Evolutionary conservation across 2,888 invertebrate species (phyloP), one percentile per base, ranked within the genome.

Genomic region (Drosophila antonietae): DNA sequence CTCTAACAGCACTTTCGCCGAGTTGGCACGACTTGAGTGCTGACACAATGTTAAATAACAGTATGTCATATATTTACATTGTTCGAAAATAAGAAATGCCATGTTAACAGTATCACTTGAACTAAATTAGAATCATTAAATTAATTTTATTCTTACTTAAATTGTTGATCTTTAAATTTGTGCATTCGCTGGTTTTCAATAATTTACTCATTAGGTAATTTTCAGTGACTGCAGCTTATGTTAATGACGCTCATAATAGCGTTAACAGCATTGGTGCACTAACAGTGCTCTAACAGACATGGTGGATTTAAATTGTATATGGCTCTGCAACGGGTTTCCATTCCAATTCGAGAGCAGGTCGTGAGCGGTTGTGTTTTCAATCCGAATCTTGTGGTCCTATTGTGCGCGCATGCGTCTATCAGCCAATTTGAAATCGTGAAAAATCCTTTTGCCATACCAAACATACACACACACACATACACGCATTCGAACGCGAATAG

Each of bases 291-390:
- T 76, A 62, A 66, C 76, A 68, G 61, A 15, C 8, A 7, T 18
- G 35, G 20, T 73, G 75, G 75, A 76, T 75, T 80, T 76, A 77
- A 79, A 80, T 71, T 80, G 62, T 71, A 56, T 64, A 68, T 74
- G 65, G 70, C 56, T 73, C 68, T 60, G 80, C 76, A 80, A 79
- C 77, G 75, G 75, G 80, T 81, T 83, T 83, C 73, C 90, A 91
- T 91, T 91, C 85, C 89, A 90, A 86, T 88, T 86, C 89, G 85
- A 90, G 86, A 86, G 85, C 88, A 83, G 80, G 88, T 91, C 90
- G 90, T 78, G 84, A 88, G 73, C 82, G 89, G 90, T 89, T 88
- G 83, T 83, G 74, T 73, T 73, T 73, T 77, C 61, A 28, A 64
- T 63, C 64, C 67, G 74, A 74, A 60, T 68, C 51, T 80, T 72